phyloP scores from a whole-genome alignment of 2,888 invertebrate genomes.

The Campoplex nolae region DNA sequence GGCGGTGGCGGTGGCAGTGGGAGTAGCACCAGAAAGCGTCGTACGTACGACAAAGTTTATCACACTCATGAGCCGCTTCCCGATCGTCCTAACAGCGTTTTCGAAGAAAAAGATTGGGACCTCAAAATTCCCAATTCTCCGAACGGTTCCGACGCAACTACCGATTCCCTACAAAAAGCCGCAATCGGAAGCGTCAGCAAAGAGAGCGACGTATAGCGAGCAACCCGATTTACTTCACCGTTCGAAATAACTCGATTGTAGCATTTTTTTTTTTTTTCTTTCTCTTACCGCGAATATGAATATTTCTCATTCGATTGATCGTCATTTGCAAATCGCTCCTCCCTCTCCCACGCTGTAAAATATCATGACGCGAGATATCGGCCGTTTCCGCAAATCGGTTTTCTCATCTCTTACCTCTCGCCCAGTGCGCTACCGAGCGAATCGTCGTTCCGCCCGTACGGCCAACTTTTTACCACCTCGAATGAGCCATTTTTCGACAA shows the following conservation, averaged over 20 bases:
- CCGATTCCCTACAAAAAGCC: conserved; percentile 75
- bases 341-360: neutral
- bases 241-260: neutral
- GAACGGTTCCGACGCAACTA: conserved; percentile 72
- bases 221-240: neutral
- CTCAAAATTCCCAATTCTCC: conserved; percentile 84
- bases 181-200: conserved; percentile 79
- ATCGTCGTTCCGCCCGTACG: too few species aligned
- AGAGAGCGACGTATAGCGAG: conserved; percentile 80
- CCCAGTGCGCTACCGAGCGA: neutral
- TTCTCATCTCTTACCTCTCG: neutral
- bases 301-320: conserved; percentile 1
- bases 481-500: neutral
- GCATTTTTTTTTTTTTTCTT: neutral
- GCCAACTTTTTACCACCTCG: neutral
- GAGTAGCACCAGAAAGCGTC: conserved; percentile 87
- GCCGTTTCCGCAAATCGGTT: neutral
- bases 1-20: conserved; percentile 85
- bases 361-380: neutral
- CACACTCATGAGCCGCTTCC: conserved; percentile 93
- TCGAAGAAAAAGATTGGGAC: conserved; percentile 93
- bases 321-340: neutral
- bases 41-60: conserved; percentile 93
- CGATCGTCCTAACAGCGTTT: conserved; percentile 90
- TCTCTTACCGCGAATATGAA: neutral